These are phyloP conservation scores for Zapornia atra DNA, from an alignment of 2,113 vertebrate genomes.

Conservation along the genomic window DNA sequence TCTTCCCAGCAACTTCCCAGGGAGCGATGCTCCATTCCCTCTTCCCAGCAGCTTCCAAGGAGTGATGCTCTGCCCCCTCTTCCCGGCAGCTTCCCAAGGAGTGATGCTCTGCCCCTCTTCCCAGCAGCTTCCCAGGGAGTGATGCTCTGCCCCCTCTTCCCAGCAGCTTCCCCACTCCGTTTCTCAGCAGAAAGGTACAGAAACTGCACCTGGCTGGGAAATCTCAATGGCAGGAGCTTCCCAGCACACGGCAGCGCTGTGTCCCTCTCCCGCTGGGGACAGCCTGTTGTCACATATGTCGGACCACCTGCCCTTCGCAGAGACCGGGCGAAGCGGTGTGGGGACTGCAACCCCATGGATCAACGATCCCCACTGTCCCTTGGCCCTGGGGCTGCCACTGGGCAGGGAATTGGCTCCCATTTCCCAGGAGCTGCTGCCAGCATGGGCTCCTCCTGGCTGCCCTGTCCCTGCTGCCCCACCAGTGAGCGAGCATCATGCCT, in stretches of 20 bases:
- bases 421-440: neutral
- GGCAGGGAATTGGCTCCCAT: neutral
- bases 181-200: neutral
- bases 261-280: neutral
- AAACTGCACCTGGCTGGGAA: neutral
- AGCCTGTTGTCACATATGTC: conserved; percentile 38
- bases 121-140: neutral
- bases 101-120: neutral
- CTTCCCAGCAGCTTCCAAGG: neutral
- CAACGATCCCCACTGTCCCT: neutral
- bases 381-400: neutral
- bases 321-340: rapidly evolving
- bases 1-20: neutral
- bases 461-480: rapidly evolving
- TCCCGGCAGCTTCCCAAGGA: neutral
- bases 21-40: neutral
- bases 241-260: neutral
- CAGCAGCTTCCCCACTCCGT: neutral
- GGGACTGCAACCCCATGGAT: neutral
- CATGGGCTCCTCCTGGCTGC: neutral
- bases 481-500: rapidly evolving
- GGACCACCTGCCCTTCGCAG: neutral
- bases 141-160: neutral
- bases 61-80: neutral
- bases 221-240: neutral